Evolutionary conservation across 2,797 vertebrate species (phyloP).

Genomic region (Petrocephalus sullivani): DNA sequence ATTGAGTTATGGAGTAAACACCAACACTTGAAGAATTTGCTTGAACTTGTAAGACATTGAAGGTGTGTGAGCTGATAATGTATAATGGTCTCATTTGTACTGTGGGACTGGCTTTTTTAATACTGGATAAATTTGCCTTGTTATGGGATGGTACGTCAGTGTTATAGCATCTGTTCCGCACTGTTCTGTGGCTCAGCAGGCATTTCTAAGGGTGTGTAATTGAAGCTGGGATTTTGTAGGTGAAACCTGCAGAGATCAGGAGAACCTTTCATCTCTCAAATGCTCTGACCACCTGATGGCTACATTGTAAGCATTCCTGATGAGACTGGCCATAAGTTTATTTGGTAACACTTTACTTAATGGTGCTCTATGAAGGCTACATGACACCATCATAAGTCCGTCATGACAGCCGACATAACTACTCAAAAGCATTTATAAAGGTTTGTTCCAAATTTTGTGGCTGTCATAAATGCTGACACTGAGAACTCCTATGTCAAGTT

Average conservation of each 20-base stretch:
- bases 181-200: not conserved
- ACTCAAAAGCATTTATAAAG: too few species aligned
- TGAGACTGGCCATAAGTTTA: not conserved
- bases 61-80: not conserved
- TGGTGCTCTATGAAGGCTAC: too few species aligned
- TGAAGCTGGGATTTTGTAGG: conserved; percentile 17
- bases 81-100: not conserved
- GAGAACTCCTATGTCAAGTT: too few species aligned
- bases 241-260: conserved; percentile 30
- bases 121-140: not conserved
- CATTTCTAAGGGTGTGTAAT: conserved; percentile 14
- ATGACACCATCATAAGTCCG: too few species aligned
- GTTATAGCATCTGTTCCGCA: not conserved
- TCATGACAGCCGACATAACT: too few species aligned
- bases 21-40: not conserved
- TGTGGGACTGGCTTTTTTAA: conserved; percentile 1
- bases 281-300: conserved; percentile 20
- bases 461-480: too few species aligned
- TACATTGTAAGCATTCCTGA: not conserved
- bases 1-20: not conserved
- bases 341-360: too few species aligned
- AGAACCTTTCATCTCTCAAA: conserved; percentile 31
- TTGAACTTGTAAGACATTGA: not conserved
- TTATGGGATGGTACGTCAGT: not conserved
- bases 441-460: too few species aligned